phyloP scores from a whole-genome alignment of 2,113 vertebrate species.

The Tupaia chinensis region DNA sequence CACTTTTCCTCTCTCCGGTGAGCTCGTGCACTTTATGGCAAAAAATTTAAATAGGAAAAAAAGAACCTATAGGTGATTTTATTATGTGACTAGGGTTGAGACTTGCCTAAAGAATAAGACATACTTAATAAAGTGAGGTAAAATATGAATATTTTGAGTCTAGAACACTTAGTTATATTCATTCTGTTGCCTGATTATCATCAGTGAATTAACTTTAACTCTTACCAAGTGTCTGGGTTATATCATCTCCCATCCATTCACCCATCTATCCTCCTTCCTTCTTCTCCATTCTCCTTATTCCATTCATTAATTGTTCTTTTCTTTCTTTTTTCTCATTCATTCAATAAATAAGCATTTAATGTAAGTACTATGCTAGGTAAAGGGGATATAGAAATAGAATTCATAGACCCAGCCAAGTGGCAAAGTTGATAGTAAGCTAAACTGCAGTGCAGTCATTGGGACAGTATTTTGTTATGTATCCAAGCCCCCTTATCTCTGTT shows the following conservation, averaged over 20 bases:
- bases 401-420: background rate
- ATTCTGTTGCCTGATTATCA: constrained; percentile 32
- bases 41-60: background rate
- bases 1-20: too few species aligned
- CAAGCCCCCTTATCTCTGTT: too few species aligned
- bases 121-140: background rate
- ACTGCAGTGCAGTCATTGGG: too few species aligned
- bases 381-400: constrained; percentile 50
- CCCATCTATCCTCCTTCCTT: background rate
- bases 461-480: too few species aligned
- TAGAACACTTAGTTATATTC: background rate
- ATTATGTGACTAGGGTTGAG: background rate
- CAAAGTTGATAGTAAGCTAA: too few species aligned
- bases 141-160: background rate
- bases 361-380: background rate
- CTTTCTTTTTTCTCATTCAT: constrained; percentile 14
- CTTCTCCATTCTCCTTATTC: background rate
- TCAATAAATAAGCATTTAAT: constrained; percentile 48
- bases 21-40: too few species aligned
- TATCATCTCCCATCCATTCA: constrained; percentile 7
- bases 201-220: constrained; percentile 13
- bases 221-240: background rate
- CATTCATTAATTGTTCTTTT: background rate
- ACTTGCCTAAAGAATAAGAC: constrained; percentile 2
- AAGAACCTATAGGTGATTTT: background rate